Evolutionary conservation across 2,797 vertebrate genomes (phyloP).

Genomic region (Remorina albescens): DNA sequence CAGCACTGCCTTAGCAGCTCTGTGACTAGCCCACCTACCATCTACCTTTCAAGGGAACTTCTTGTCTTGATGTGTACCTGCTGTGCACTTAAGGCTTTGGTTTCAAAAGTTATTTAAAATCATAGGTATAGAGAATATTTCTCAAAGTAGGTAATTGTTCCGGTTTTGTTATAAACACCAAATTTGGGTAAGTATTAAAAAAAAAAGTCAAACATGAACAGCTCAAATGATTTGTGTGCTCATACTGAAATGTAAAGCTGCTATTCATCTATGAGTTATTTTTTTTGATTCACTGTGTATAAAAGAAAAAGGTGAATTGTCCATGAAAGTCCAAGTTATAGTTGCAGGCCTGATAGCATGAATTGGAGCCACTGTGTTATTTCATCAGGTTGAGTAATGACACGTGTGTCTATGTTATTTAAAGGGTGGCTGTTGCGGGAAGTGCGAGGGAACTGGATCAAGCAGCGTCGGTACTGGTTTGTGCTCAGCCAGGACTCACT

Average conservation of each 20-base stretch:
- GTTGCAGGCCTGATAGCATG: too few relatives aligned
- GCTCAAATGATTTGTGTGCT: too few relatives aligned
- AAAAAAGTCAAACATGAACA: too few relatives aligned
- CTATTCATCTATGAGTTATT: too few relatives aligned
- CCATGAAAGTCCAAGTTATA: too few relatives aligned
- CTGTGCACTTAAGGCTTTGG: neutral
- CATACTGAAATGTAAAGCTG: too few relatives aligned
- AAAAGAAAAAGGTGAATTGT: too few relatives aligned
- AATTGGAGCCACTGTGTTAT: neutral
- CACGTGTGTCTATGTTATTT: constrained; percentile 37
- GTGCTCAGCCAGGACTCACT: constrained; percentile 93
- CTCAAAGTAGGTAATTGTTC: too few relatives aligned
- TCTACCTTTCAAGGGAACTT: constrained; percentile 11
- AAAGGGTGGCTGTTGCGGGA: constrained; percentile 95
- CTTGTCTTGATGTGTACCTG: constrained; percentile 15
- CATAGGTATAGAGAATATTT: too few relatives aligned
- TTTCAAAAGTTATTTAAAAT: too few relatives aligned
- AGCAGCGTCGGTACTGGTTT: constrained; percentile 95
- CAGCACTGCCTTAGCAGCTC: constrained; percentile 35
- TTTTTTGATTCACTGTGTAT: too few relatives aligned
- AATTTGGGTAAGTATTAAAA: too few relatives aligned
- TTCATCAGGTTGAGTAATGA: constrained; percentile 7
- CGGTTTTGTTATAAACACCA: neutral
- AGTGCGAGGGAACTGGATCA: constrained; percentile 91
- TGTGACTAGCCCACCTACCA: constrained; percentile 28